phyloP scores from a whole-genome alignment of 2,113 vertebrate genomes.

The Aphyosemion australe region DNA sequence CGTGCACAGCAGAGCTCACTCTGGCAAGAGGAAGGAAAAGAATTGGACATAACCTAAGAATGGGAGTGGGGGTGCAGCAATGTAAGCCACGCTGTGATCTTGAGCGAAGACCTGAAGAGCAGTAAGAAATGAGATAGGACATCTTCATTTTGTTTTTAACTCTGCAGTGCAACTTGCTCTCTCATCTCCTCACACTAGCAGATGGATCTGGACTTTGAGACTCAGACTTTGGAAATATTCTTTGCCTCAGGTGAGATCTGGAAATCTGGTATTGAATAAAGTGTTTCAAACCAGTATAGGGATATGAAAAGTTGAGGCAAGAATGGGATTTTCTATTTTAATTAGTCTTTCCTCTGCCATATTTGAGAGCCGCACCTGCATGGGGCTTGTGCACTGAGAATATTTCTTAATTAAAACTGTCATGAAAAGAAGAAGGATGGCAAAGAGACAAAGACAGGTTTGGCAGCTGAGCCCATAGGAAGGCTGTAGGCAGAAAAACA shows the following conservation, averaged over 20 bases:
- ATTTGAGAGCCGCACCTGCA: constrained; percentile 42
- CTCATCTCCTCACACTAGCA: constrained; percentile 41
- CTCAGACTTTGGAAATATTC: constrained; percentile 51
- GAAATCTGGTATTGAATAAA: constrained; percentile 60
- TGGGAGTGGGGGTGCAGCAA: not conserved
- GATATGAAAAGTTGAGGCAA: constrained; percentile 52
- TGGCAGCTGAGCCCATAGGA: constrained; percentile 14
- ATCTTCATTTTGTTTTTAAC: constrained; percentile 64
- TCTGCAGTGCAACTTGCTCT: constrained; percentile 39
- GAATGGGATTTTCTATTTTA: constrained; percentile 69
- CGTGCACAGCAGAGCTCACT: constrained; percentile 40
- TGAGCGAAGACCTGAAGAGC: constrained; percentile 21
- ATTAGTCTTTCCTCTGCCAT: constrained; percentile 48
- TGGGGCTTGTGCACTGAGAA: constrained; percentile 23
- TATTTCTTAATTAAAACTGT: constrained; percentile 45
- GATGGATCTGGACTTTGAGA: constrained; percentile 60
- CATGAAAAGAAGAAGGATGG: constrained; percentile 23
- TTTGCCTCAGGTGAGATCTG: constrained; percentile 65
- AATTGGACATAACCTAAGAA: constrained; percentile 23
- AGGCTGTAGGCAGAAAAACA: not conserved
- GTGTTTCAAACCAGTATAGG: constrained; percentile 46
- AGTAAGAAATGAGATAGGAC: constrained; percentile 60
- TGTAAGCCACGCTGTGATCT: constrained; percentile 27
- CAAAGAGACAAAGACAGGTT: constrained; percentile 15
- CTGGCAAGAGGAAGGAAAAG: constrained; percentile 23